Percentiles rank a stretch among this genome's conserved stretches.
Conservation (phyloP, 2,888 invertebrate genomes). For the Luffia ferchaultella region DNA sequence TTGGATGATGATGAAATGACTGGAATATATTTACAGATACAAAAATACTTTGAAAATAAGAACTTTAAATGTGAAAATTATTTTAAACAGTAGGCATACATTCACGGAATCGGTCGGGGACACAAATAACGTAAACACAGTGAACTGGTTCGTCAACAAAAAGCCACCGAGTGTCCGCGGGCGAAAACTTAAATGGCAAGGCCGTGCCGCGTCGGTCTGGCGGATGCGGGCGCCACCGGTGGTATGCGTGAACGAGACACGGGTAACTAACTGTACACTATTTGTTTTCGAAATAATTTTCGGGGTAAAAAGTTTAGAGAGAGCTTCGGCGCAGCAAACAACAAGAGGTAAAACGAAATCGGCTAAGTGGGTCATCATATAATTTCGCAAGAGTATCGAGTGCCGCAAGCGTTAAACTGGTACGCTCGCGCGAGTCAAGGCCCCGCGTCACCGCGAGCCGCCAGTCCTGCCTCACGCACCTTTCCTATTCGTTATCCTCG, state of each 20-base stretch:
- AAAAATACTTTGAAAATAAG: no score
- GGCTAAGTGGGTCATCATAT: slow-evolving; percentile 59
- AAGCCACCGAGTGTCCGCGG: slow-evolving; percentile 13
- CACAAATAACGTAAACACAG: not conserved
- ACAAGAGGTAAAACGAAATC: slow-evolving; percentile 53
- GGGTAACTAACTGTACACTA: not conserved
- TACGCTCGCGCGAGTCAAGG: slow-evolving; percentile 54
- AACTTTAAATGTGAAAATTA: no score
- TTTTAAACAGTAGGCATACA: no score
- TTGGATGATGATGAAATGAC: no score
- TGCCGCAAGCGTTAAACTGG: slow-evolving; percentile 60
- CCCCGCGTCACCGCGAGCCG: slow-evolving; percentile 32
- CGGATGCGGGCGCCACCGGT: not conserved
- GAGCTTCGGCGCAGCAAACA: slow-evolving; percentile 27
- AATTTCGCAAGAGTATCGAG: slow-evolving; percentile 63
- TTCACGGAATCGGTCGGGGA: no score
- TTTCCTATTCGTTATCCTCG: slow-evolving; percentile 12
- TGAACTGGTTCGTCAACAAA: not conserved
- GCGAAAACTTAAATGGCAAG: slow-evolving; percentile 24
- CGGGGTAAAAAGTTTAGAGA: slow-evolving; percentile 42
- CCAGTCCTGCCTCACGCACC: slow-evolving; percentile 9
- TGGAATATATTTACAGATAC: no score
- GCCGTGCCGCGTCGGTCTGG: no score
- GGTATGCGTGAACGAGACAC: slow-evolving; percentile 21
- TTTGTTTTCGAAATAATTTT: slow-evolving; percentile 30